Percentiles rank a stretch among this genome's conserved stretches.
Conservation (phyloP, 2,113 vertebrate species). For the Melospiza georgiana region DNA sequence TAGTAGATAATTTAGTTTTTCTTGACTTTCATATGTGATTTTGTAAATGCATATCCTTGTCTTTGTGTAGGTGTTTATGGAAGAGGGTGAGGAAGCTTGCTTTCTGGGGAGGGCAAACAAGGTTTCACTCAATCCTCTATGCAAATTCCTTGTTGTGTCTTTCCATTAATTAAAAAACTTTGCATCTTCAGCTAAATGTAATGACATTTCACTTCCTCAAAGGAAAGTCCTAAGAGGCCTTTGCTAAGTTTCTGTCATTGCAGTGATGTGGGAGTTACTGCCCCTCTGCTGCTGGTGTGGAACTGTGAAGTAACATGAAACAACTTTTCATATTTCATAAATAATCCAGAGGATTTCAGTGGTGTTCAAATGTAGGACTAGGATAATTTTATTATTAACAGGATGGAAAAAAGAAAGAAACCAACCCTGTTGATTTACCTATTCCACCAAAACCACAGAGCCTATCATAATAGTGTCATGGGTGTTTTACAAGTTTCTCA, state of each 20-base stretch:
- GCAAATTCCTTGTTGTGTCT: neutral
- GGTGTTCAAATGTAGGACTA: neutral
- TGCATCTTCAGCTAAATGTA: neutral
- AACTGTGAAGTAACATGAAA: neutral
- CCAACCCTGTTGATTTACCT: neutral
- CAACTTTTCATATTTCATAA: neutral
- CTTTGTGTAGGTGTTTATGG: neutral
- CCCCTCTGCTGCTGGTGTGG: neutral
- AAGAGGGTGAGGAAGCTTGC: neutral
- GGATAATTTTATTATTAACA: neutral
- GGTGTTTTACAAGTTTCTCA: neutral
- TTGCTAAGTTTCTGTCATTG: neutral
- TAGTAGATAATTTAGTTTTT: neutral
- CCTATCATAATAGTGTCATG: accelerated
- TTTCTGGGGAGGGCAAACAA: neutral
- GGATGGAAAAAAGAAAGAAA: neutral
- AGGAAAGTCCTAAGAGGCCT: neutral
- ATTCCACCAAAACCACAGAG: neutral
- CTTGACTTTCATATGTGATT: neutral
- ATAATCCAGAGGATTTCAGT: neutral
- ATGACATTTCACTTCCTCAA: neutral
- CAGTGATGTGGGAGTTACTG: neutral
- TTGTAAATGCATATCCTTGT: neutral
- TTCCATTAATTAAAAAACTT: neutral
- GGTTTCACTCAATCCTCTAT: neutral